Conservation (phyloP, 2,113 vertebrate genomes). For the Anser brachyrhynchus region DNA sequence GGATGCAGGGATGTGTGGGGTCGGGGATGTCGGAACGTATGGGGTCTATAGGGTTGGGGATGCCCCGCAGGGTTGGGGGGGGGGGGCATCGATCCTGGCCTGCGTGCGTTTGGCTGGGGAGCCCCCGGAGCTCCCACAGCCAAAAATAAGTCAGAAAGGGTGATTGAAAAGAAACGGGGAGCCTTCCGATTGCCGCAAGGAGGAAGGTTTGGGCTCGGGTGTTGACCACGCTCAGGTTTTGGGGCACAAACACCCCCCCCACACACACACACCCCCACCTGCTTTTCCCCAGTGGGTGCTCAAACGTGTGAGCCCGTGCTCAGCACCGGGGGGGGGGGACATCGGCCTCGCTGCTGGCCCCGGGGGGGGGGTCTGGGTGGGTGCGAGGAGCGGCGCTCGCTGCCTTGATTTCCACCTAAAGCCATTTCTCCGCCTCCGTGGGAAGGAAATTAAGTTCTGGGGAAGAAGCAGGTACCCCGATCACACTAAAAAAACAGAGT, state of each 20-base stretch:
- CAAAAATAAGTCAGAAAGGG: background rate
- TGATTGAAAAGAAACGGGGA: background rate
- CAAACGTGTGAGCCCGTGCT: accelerated
- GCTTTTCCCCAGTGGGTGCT: too few species aligned
- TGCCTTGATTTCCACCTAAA: background rate
- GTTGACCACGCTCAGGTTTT: background rate
- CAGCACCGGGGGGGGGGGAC: background rate
- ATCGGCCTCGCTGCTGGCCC: background rate
- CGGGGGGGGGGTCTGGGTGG: background rate
- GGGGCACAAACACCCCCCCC: background rate
- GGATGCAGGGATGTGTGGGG: background rate
- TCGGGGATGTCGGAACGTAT: background rate
- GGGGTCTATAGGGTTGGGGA: background rate
- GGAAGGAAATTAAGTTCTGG: background rate
- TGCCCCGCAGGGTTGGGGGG: background rate
- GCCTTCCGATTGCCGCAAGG: background rate
- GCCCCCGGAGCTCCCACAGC: background rate
- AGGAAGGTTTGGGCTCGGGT: background rate
- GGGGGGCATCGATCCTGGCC: too few species aligned
- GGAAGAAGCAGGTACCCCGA: background rate
- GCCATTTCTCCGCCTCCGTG: background rate
- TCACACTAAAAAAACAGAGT: background rate
- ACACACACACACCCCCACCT: background rate
- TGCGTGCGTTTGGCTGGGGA: background rate
- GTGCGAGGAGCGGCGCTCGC: background rate